Percentiles rank a stretch among this genome's conserved stretches.
phyloP scores from a whole-genome alignment of 2,113 vertebrate genomes.

The Apistogramma diplotaenia region DNA sequence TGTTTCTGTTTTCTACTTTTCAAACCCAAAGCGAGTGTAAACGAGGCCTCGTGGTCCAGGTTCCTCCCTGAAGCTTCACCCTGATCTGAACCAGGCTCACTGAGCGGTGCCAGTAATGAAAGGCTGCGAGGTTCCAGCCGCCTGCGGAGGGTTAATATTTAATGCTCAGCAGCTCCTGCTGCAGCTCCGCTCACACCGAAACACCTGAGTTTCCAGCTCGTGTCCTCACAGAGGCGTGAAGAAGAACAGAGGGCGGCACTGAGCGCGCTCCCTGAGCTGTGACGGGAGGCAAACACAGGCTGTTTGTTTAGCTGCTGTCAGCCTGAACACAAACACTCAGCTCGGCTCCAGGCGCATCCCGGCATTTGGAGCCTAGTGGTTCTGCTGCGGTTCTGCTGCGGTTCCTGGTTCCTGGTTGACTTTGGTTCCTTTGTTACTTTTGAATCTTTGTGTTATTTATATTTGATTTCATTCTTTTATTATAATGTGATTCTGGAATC shows the following conservation, averaged over 20 bases:
- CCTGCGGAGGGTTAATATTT: neutral
- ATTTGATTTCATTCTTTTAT: neutral
- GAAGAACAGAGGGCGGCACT: neutral
- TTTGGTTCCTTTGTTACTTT: neutral
- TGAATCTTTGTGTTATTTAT: neutral
- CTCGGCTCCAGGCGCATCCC: no score
- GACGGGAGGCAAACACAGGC: neutral
- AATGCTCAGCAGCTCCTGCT: neutral
- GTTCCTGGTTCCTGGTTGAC: neutral
- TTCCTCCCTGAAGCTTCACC: no score
- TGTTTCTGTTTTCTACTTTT: no score
- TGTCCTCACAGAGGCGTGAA: neutral
- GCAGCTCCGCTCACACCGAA: neutral
- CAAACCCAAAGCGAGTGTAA: no score
- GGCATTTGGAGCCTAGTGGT: neutral
- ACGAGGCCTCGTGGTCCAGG: no score
- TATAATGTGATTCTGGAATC: neutral
- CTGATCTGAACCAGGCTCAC: no score
- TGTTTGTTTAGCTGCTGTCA: constrained; percentile 2
- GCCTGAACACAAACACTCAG: neutral
- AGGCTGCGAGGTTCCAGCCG: neutral
- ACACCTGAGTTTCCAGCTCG: neutral
- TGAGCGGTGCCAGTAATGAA: no score
- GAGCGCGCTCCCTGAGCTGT: neutral
- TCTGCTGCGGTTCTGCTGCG: neutral